These are phyloP conservation scores for Galeruca laticollis DNA, from an alignment of 2,888 invertebrate genomes.

Conservation along the genomic window DNA sequence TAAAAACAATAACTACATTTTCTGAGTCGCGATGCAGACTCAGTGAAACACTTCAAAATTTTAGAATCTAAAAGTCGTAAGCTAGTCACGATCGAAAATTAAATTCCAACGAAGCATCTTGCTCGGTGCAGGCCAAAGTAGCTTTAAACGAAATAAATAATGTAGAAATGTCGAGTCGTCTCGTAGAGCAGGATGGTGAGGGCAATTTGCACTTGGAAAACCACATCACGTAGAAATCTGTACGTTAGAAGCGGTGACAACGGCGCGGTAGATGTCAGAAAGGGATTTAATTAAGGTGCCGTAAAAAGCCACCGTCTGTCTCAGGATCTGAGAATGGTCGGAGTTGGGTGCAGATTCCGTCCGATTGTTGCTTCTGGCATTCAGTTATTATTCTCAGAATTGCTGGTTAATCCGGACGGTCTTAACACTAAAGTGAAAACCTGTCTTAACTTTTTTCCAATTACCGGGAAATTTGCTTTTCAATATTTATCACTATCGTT, in stretches of 20 bases:
- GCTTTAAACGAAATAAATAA: constrained; percentile 64
- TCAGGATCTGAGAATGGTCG: constrained; percentile 27
- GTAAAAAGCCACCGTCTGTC: constrained; percentile 63
- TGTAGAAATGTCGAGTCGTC: constrained; percentile 54
- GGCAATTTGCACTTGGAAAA: constrained; percentile 66
- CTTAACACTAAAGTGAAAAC: background rate
- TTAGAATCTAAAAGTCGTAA: constrained; percentile 9
- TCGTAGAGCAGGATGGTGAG: constrained; percentile 40
- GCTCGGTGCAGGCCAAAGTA: constrained; percentile 42
- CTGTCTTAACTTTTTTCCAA: background rate
- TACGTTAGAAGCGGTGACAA: constrained; percentile 66
- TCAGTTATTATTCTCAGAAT: constrained; percentile 3
- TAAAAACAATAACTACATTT: background rate
- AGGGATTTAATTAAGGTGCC: constrained; percentile 68
- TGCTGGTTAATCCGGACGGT: background rate
- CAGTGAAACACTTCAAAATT: constrained; percentile 1
- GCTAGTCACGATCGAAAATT: constrained; percentile 38
- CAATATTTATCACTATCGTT: background rate
- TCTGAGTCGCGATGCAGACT: background rate
- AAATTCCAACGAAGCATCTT: constrained; percentile 38
- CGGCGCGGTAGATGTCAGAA: constrained; percentile 67
- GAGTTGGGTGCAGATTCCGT: constrained; percentile 22
- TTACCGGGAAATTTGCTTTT: background rate
- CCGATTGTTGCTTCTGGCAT: constrained; percentile 23
- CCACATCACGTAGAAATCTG: constrained; percentile 68